These are phyloP conservation scores for Chromobotia macracanthus DNA, from an alignment of 2,797 vertebrate species.

Conservation along the genomic window DNA sequence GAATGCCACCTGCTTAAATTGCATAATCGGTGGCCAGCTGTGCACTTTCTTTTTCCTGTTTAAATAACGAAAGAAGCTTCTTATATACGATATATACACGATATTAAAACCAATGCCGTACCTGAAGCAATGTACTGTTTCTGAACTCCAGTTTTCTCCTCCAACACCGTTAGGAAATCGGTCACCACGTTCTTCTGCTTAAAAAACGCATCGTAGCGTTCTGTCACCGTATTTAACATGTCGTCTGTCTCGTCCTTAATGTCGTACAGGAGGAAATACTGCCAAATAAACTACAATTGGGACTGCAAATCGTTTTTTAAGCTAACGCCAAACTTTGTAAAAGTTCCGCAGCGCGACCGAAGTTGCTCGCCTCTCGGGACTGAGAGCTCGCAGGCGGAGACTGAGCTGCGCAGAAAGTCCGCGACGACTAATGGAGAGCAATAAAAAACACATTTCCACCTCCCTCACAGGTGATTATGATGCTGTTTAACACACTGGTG, in stretches of 20 bases:
- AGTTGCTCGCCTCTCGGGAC: neutral
- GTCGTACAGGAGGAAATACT: neutral
- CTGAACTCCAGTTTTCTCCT: slow-evolving; percentile 81
- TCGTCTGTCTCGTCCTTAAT: slow-evolving; percentile 43
- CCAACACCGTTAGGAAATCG: slow-evolving; percentile 77
- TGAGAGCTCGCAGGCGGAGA: neutral
- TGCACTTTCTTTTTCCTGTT: too few relatives aligned
- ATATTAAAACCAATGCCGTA: slow-evolving; percentile 58
- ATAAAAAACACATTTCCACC: neutral
- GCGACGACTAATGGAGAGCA: slow-evolving; percentile 7
- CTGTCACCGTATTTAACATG: slow-evolving; percentile 70
- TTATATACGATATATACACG: neutral
- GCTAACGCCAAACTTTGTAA: neutral
- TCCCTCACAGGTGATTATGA: slow-evolving; percentile 34
- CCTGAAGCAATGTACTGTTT: slow-evolving; percentile 82
- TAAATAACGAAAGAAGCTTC: slow-evolving; percentile 6
- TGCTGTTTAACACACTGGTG: neutral
- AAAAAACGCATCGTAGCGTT: slow-evolving; percentile 81
- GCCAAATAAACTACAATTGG: neutral
- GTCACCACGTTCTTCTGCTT: slow-evolving; percentile 82
- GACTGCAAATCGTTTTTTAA: neutral
- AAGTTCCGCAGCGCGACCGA: neutral
- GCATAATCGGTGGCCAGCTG: neutral
- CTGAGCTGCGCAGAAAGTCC: neutral
- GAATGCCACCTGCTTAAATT: neutral